Evolutionary conservation across 2,888 invertebrate species (phyloP).

Genomic region (Eucera pruinosa): DNA sequence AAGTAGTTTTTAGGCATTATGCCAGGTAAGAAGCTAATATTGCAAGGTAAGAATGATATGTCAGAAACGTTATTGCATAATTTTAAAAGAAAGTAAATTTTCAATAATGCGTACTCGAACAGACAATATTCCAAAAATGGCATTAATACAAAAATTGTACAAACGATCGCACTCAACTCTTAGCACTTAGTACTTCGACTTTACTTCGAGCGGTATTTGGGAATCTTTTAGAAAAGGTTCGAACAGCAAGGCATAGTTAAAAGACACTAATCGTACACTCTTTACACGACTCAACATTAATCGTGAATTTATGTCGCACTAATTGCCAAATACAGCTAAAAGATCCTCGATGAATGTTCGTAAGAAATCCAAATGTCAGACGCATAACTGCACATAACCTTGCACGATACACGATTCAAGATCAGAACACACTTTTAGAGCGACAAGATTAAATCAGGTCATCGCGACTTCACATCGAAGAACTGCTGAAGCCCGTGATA

Average conservation of each 20-base stretch:
- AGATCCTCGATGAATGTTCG: slow-evolving; percentile 31
- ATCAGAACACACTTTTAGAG: slow-evolving; percentile 28
- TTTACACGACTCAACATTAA: slow-evolving; percentile 20
- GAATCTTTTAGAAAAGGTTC: slow-evolving; percentile 28
- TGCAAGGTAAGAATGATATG: slow-evolving; percentile 35
- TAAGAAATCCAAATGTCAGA: slow-evolving; percentile 52
- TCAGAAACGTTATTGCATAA: slow-evolving; percentile 43
- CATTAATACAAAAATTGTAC: background rate
- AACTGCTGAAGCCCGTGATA: slow-evolving; percentile 32
- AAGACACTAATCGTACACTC: slow-evolving; percentile 23
- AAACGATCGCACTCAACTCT: slow-evolving; percentile 57
- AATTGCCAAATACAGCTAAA: slow-evolving; percentile 41
- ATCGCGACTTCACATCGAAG: slow-evolving; percentile 41
- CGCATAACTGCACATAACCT: slow-evolving; percentile 67
- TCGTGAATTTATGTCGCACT: slow-evolving; percentile 26
- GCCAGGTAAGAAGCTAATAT: slow-evolving; percentile 46
- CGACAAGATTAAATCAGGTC: slow-evolving; percentile 58
- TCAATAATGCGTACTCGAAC: slow-evolving; percentile 1
- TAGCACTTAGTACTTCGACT: slow-evolving; percentile 30
- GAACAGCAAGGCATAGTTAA: slow-evolving; percentile 24
- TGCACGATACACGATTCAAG: slow-evolving; percentile 43
- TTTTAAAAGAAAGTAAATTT: slow-evolving; percentile 2
- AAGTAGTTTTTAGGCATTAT: slow-evolving; percentile 34
- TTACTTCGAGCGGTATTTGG: slow-evolving; percentile 28
- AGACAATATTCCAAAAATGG: background rate